Base-by-base conservation (phyloP, 2,113 vertebrate species). In the Corythoichthys intestinalis region DNA sequence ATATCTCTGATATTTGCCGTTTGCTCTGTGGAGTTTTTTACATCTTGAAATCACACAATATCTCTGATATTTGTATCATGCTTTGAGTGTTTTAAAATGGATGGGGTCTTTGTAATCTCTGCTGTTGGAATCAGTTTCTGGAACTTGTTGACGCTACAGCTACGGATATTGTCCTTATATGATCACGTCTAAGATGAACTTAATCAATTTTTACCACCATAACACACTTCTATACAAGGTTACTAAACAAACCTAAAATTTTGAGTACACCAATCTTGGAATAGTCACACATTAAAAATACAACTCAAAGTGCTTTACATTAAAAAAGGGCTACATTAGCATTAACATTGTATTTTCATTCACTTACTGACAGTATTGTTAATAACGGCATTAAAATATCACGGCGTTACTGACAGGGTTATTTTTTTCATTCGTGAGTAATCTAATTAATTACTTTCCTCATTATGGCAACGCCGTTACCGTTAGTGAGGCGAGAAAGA, bases 31-130 rank as follows among this genome's bases (percentile, higher is more conserved):
- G 53, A 60, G 20, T 20, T 53, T 71, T 35, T 67, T 15, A 28
- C 20, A 74, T 68, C 59, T 60, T 35, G 3, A 70, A 72, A 70
- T 71, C 56, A 67, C 74, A 74, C 20, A 28, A 28, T 28, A 28
- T 28, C 20, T 28, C 20, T 28, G 20, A 28, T 28, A 82, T 70
- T 5, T 52, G 12, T 50, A 57, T 10, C 11, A 2, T 69, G 49
- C 48, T 62, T 73, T 70, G 11, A 35, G 17, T 65, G 20, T 79
- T 49, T 71, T 12, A 60, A n/a, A 41, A 15, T 67, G 15, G 52
- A 59, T 39, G 1, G 0, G 44, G 50, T 67, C 44, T 14, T 68
- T 74, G 69, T 57, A 65, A 74, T 66, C 46, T 62, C 34, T 2
- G 12, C 64, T 50, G 13, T 65, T 57, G 68, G 72, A 78, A 66